A percentile compares a stretch with the other conserved stretches of the same genome.
These are phyloP conservation scores for Pterocles orientalis DNA, from an alignment of 2,113 vertebrate species.

Conservation along the genomic window DNA sequence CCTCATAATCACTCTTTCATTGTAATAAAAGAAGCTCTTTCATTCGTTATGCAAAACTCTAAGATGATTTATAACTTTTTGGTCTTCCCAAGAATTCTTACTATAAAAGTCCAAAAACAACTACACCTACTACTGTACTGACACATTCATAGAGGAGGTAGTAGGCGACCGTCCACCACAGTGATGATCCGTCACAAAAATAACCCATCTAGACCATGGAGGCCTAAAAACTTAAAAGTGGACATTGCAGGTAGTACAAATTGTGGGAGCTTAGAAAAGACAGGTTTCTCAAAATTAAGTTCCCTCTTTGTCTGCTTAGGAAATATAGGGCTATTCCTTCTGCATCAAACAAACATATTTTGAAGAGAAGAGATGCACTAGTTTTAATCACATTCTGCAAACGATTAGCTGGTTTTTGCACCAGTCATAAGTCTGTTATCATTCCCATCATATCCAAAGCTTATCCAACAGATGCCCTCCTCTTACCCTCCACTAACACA, in stretches of 20 bases:
- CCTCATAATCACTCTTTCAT: background rate
- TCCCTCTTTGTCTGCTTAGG: background rate
- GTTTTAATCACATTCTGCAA: slow-evolving; percentile 51
- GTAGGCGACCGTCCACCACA: slow-evolving; percentile 1
- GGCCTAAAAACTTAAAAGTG: slow-evolving; percentile 17
- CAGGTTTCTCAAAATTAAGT: background rate
- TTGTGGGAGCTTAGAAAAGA: background rate
- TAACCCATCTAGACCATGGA: slow-evolving; percentile 29
- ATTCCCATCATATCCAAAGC: slow-evolving; percentile 75
- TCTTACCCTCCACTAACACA: slow-evolving; percentile 70
- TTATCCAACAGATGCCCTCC: slow-evolving; percentile 85
- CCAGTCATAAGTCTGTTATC: slow-evolving; percentile 68
- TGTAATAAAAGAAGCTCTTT: background rate
- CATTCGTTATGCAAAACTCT: background rate
- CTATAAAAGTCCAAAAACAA: background rate
- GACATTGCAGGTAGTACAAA: background rate
- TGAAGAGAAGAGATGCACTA: background rate
- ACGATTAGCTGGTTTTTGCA: slow-evolving; percentile 58
- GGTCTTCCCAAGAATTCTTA: background rate
- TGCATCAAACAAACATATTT: slow-evolving; percentile 15
- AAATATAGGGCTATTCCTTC: background rate
- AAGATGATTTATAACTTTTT: background rate
- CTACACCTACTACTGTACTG: background rate
- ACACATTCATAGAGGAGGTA: background rate
- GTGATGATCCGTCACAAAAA: slow-evolving; percentile 51